Base-by-base conservation (phyloP, 2,888 invertebrate species). In the Xanthia icteritia region DNA sequence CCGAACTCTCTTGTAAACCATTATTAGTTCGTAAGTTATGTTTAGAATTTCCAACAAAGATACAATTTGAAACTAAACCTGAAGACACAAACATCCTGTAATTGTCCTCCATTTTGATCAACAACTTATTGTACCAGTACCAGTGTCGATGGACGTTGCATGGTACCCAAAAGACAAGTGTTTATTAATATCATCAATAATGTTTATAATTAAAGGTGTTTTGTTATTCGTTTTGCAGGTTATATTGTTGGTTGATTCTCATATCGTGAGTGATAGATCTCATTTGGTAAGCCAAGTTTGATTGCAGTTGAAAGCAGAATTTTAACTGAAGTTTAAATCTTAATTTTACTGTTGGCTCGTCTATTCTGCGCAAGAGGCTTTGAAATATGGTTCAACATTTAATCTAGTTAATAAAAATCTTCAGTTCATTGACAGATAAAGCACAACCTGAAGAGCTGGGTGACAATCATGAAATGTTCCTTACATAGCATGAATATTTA, bases 181-280 rank as follows among this genome's bases (percentile, higher is more conserved):
- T 84, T 82, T 84, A 66, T 73, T 78, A 66, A 67, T 70, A 23
- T 27, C 11, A 64, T 0, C 15, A 75, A 15, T 23, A n/a, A 88
- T 88, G 88, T 83, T 89, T 87, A 69, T 77, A 77, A 79, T 76
- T 77, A 83, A 73, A 77, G 17, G 27, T 15, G 27, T 80, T 67
- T 74, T 84, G 74, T 85, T 85, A 79, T 76, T 88, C 74, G 64
- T 78, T 80, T 54, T 86, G 20, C 64, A 88, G 36, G 27, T 89
- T 58, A 67, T 88, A 67, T 79, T 82, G 51, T 60, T 86, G 15
- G 83, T 88, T 27, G 73, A 91, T 23, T 86, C 92, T 56, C 96
- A 96, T 89, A 83, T 96, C 54, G 78, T 90, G 17, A 92, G 91
- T 11, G 95, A 95, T 83, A 95, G 91, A 86, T 85, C 86, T 36